Conservation (phyloP, 2,797 vertebrate genomes). For the Characodon lateralis region DNA sequence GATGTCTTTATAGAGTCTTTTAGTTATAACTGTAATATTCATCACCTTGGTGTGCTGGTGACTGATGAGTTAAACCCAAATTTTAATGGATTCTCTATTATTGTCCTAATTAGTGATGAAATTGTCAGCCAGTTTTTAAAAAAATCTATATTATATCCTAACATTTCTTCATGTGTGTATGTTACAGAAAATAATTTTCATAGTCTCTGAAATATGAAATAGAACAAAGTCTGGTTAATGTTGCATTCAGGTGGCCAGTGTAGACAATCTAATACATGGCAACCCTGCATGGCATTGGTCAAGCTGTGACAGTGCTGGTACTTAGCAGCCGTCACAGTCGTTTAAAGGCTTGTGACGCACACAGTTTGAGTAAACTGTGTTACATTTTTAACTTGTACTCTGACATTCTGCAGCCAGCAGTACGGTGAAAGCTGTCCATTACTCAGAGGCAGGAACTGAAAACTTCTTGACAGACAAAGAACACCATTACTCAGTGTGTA, state of each 20-base stretch:
- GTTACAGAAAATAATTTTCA: neutral
- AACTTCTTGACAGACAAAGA: neutral
- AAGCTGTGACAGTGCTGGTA: neutral
- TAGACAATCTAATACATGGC: neutral
- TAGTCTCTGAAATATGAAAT: neutral
- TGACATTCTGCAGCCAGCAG: neutral
- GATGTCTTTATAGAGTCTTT: too few species aligned
- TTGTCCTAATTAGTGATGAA: neutral
- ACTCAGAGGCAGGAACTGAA: neutral
- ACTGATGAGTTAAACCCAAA: neutral
- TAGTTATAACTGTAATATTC: neutral
- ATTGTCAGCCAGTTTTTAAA: neutral
- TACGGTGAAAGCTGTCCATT: neutral
- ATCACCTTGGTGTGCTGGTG: neutral
- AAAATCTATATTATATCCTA: too few species aligned
- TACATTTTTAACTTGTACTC: neutral
- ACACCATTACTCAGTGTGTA: neutral
- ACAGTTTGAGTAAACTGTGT: neutral
- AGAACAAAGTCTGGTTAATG: neutral
- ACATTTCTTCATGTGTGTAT: neutral
- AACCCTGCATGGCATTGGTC: neutral
- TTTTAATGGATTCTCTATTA: neutral
- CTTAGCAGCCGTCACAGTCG: neutral
- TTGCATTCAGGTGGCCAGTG: neutral
- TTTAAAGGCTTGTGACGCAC: conserved; percentile 1